These are phyloP conservation scores for Sorex maritimensis DNA, from an alignment of 2,797 vertebrate genomes.

Conservation along the genomic window DNA sequence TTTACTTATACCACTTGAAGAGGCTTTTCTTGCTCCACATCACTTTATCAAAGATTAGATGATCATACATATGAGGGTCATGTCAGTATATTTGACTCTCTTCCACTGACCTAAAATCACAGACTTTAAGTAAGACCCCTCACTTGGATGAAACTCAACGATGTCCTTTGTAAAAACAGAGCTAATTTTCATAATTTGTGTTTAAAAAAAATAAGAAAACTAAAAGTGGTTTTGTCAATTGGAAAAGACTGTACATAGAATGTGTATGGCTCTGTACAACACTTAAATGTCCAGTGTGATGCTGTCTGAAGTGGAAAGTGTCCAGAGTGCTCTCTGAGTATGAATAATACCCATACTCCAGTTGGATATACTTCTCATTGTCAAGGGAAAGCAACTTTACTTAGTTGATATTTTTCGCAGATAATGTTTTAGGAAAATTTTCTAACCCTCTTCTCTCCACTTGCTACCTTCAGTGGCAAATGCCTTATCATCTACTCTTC, in stretches of 20 bases:
- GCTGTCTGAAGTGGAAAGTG: neutral
- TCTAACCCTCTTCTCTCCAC: neutral
- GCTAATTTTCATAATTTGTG: constrained; percentile 5
- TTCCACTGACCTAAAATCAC: neutral
- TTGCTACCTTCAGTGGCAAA: neutral
- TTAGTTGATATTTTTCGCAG: too few species aligned
- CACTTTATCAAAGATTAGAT: too few species aligned
- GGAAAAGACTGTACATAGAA: neutral
- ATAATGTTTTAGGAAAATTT: neutral
- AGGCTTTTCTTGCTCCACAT: too few species aligned
- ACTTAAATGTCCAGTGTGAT: neutral
- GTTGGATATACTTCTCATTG: neutral
- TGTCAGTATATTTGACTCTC: too few species aligned
- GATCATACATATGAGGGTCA: too few species aligned
- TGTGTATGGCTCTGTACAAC: neutral
- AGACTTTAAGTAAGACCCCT: constrained; percentile 27
- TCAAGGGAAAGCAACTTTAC: neutral
- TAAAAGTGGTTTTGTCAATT: neutral
- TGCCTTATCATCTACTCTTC: constrained; percentile 27
- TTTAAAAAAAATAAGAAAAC: constrained; percentile 48
- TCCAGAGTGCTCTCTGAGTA: neutral
- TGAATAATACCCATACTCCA: neutral
- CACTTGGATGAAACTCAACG: neutral
- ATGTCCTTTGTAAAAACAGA: constrained; percentile 18
- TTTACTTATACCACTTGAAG: too few species aligned